Base-by-base conservation (phyloP, 2,797 vertebrate species). In the Pangasius sanitwongsei region DNA sequence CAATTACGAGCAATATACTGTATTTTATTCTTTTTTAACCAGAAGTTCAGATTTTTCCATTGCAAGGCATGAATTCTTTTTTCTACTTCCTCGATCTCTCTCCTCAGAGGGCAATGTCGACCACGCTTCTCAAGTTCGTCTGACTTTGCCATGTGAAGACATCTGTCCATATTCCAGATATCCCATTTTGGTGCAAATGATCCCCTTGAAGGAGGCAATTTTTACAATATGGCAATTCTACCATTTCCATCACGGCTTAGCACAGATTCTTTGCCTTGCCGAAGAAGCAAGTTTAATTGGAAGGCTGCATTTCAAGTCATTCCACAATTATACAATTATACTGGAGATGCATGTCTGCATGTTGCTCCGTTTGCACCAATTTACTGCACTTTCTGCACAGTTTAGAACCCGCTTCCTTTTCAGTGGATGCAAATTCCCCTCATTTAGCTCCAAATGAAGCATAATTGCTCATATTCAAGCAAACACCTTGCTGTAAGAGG, bases 271-370 rank as follows among this genome's bases (percentile, higher is more conserved):
- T 96, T 95, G 94, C 94, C 94, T 94, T 92, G 94, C 93, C 96
- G 95, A 97, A 96, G 96, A 97, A 97, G 96, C 95, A 94, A 95
- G 93, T 97, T 96, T 97, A 97, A 97, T 97, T 97, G 96, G 95
- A 94, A 93, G 89, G 92, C 94, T 96, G 95, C 96, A 94, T 96
- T 97, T 96, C 96, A 94, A 96, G 95, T 95, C 94, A 95, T 96
- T 96, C 94, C 95, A 95, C 96, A 96, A 97, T 97, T 96, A 96
- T 96, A 97, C 96, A 97, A 96, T 97, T 96, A 96, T 95, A 94
- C 95, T 94, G 94, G 95, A 96, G 96, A 96, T 96, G 96, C 95
- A 96, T 96, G 96, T 96, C 94, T 96, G 95, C 95, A 95, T 94
- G 93, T 95, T 94, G 93, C 92, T 93, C 94, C 96, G 96, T 96